Evolutionary conservation across 1,140 invertebrate genomes (phyloP), one percentile per base, ranked within the genome.

Genomic region (Acyrthosiphon pisum): DNA sequence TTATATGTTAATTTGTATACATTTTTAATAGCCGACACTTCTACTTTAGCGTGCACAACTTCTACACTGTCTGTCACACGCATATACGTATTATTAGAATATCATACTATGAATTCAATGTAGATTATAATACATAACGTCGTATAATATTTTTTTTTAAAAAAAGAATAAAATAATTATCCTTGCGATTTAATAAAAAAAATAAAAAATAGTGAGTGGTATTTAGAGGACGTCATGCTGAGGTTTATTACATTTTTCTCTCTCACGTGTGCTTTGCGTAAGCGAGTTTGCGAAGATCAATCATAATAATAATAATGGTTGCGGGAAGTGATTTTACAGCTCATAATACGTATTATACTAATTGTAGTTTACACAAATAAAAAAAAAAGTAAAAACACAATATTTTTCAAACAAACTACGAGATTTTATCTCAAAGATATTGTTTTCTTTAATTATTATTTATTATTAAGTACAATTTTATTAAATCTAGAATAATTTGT

Each of bases 171-270:
- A n/a, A 35, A 76, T 76, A 76, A 76, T 76, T 76, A 76, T 76
- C 60, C n/a, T 76, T 76, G 30, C 60, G 18, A 18, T 76, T 76
- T 35, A n/a, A 76, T n/a, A 76, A 76, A n/a, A 18, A 76, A 53
- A 50, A 50, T 18, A 50, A 68, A 68, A 76, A 18, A n/a, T 53
- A 68, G 14, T 14, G 11, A n/a, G n/a, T n/a, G 60, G 30, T 76
- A 76, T 76, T 76, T 76, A 76, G 60, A 76, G 60, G 60, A 76
- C 60, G n/a, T 76, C 60, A 76, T 76, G 60, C 60, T 76, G 60
- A 35, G 18, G 14, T 18, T n/a, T 76, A 76, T 76, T 76, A 76
- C 30, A n/a, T 76, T n/a, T 68, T 76, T 76, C 60, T n/a, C 60
- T 76, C 14, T n/a, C 60, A 76, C 6, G 18, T 18, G 60, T 76